These are phyloP conservation scores for Sarcophaga bullata DNA, from an alignment of 1,140 invertebrate species.

Conservation along the genomic window DNA sequence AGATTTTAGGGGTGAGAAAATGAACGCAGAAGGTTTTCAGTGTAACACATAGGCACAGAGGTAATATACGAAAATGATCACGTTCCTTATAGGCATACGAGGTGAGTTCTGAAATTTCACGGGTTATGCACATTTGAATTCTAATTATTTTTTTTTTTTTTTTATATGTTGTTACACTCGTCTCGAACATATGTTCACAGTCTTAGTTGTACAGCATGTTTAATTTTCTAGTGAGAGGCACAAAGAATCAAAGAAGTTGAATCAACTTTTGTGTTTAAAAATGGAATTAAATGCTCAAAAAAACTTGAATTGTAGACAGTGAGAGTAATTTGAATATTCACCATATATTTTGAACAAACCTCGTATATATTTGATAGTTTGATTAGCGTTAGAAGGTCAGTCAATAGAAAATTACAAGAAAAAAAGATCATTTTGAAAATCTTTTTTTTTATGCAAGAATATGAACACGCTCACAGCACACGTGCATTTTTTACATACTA, in stretches of 20 bases:
- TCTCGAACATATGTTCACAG: no score
- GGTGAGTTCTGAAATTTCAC: background rate
- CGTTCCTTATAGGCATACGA: background rate
- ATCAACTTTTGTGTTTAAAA: no score
- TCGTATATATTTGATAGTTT: background rate
- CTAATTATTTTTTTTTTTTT: no score
- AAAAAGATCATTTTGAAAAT: conserved; percentile 5
- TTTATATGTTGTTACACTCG: no score
- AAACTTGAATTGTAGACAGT: no score
- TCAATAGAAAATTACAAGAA: background rate
- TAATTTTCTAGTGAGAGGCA: no score
- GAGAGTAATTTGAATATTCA: no score
- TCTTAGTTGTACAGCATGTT: no score
- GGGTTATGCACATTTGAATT: no score
- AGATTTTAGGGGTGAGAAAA: background rate
- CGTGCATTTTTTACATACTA: background rate
- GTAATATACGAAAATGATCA: background rate
- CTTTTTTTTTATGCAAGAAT: background rate
- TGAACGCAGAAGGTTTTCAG: background rate
- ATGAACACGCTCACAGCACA: conserved; percentile 1
- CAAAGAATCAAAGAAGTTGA: no score
- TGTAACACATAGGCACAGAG: background rate
- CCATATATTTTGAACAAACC: no score
- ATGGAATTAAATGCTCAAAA: no score
- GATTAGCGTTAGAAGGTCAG: background rate